Evolutionary conservation across 1,140 invertebrate genomes (phyloP), one percentile per base, ranked within the genome.

Genomic region (Helicorthomorpha holstii): DNA sequence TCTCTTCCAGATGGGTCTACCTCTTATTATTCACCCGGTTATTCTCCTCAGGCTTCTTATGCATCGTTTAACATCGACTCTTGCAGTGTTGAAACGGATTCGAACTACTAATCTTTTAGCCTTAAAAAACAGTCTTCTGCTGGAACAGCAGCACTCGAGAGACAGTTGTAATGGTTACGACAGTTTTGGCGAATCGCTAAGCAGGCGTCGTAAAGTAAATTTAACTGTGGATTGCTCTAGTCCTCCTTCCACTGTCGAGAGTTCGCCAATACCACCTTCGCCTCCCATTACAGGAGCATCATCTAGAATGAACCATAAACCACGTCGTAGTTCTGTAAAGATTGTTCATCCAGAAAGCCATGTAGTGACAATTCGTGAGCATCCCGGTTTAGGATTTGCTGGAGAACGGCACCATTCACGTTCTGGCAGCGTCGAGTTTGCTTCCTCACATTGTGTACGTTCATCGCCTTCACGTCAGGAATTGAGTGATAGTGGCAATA

Each of bases 31-130:
- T 26, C 74, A 75, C 58, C 77, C 77, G 0, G 63, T 78, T 3
- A 75, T 80, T 16, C 64, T 79, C 10, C 60, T 80, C 14, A 64
- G 77, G 10, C 64, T 80, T 2, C 64, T 79, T 22, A 69, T 75
- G 45, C 77, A 80, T 60, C 68, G 75, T 45, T 64, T 79, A 21
- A 72, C 72, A 63, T 66, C 12, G 63, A 63, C 7, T 34, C 16
- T 34, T 7, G 29, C 29, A 7, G 7, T 34, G 7, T 16, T 34
- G 29, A 34, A 34, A 16, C 7, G 16, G 29, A 16, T 7, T 34
- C 29, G 29, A 7, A 7, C 29, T 7, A 16, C 7, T 34, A 7
- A 34, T 7, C 16, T 34, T 7, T 16, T 16, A 7, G 7, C 29
- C 7, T 34, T 16, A 7, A 34, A 16, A 34, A 34, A 34, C 16